Percentiles rank a stretch among this genome's conserved stretches.
phyloP scores from a whole-genome alignment of 2,888 invertebrate species.

The Chloroclysta siterata region DNA sequence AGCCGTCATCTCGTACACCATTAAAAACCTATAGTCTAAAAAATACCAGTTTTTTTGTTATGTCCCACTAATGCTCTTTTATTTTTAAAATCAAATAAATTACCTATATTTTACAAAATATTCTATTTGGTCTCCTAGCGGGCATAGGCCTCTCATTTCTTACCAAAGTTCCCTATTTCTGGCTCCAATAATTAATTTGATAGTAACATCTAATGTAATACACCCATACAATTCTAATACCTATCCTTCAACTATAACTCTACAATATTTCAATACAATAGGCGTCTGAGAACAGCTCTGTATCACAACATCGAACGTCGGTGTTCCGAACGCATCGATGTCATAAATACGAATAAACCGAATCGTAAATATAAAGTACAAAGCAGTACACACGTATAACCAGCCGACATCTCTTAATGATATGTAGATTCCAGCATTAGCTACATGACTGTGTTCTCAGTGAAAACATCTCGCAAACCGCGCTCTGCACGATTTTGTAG shows the following conservation, averaged over 20 bases:
- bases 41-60: too few relatives aligned
- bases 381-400: slow-evolving; percentile 83
- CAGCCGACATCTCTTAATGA: slow-evolving; percentile 84
- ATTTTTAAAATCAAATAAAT: too few relatives aligned
- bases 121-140: too few relatives aligned
- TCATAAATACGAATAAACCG: slow-evolving; percentile 77
- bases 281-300: slow-evolving; percentile 72
- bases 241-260: slow-evolving; percentile 33
- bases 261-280: slow-evolving; percentile 66
- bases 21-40: too few relatives aligned
- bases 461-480: slow-evolving; percentile 80
- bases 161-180: too few relatives aligned
- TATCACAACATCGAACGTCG: slow-evolving; percentile 60
- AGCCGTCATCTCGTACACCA: too few relatives aligned
- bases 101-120: too few relatives aligned
- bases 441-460: slow-evolving; percentile 83
- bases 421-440: slow-evolving; percentile 85
- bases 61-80: too few relatives aligned
- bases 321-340: slow-evolving; percentile 61
- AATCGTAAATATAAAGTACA: slow-evolving; percentile 81
- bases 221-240: slow-evolving; percentile 30
- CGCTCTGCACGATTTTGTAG: slow-evolving; percentile 30
- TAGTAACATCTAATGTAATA: too few relatives aligned
- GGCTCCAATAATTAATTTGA: too few relatives aligned
- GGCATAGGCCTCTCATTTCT: too few relatives aligned